Percentiles rank a stretch among this genome's conserved stretches.
Evolutionary conservation across 2,888 invertebrate genomes (phyloP).

Genomic region (Andrena camellia): DNA sequence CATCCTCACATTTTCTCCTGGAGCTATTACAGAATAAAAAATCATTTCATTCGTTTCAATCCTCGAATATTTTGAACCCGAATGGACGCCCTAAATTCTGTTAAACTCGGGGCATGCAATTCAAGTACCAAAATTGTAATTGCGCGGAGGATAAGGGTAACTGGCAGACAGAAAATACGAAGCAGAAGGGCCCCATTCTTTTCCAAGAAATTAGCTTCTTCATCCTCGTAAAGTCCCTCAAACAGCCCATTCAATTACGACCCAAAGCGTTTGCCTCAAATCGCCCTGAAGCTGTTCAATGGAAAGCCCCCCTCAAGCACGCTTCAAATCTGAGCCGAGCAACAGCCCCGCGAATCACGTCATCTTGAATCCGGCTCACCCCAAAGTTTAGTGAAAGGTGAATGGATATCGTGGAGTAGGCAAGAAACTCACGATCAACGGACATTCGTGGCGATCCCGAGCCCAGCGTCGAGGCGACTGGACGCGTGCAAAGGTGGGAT

Average conservation of each 20-base stretch:
- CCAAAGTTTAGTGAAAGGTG: neutral
- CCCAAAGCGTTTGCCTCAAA: conserved; percentile 7
- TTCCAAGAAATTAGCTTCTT: conserved; percentile 1
- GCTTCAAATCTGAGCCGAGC: neutral
- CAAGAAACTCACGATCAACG: neutral
- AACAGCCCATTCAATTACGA: neutral
- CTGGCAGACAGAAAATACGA: neutral
- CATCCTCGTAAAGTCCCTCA: neutral
- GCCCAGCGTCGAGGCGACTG: too few species aligned
- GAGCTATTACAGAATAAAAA: neutral
- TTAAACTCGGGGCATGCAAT: neutral
- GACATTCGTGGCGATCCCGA: too few species aligned
- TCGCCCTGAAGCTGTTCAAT: neutral
- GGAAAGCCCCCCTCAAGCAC: neutral
- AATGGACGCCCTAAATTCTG: neutral
- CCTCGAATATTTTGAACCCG: neutral
- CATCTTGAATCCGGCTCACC: neutral
- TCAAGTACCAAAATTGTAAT: neutral
- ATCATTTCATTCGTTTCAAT: neutral
- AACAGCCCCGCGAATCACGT: neutral
- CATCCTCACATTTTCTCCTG: neutral
- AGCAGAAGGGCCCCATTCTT: neutral
- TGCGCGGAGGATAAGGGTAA: neutral
- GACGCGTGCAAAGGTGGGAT: neutral
- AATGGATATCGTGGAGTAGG: neutral